Evolutionary conservation across 2,113 vertebrate species (phyloP), one percentile per base, ranked within the genome.

Genomic region (Myotis lucifugus): DNA sequence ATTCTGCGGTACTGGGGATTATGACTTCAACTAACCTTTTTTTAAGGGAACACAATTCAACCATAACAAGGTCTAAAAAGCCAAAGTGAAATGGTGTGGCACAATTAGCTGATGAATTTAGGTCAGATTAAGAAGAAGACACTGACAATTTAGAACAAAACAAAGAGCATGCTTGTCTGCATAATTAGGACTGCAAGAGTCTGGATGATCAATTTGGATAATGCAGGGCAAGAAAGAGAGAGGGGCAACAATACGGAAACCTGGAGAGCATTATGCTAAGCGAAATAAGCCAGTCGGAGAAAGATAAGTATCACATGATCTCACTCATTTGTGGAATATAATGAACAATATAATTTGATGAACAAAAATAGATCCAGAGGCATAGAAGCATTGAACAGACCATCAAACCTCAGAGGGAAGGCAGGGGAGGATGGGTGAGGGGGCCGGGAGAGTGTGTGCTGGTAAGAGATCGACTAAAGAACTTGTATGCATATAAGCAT

Each of bases 101-200:
- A 92, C 87, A 70, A 69, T 32, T 77, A 83, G 21, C 66, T 52
- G 88, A 56, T 72, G 17, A 64, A 86, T 85, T 93, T 54, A 59
- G 40, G 11, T 69, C 6, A 67, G 13, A 27, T 77, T 85, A 27
- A 67, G 64, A 91, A 77, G 34, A 69, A 85, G 85, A 54, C 40
- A 69, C 9, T 32, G 18, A 37, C 32, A 8, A 18, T 48, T 70
- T 21, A 54, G 19, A 81, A 61, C 25, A 40, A 88, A 91, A 40
- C 11, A 46, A 69, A 8, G 2, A 72, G 18, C 54, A 19, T 11
- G 3, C 3, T 34, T 52, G 15, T 66, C 25, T 85, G 17, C 25
- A 50, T 73, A 67, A 42, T 2, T 70, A 14, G 32, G 15, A 46
- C 5, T 5, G 1, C 13, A 5, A 37, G 27, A 18, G 4, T 42